Base-by-base conservation (phyloP, 2,113 vertebrate species). In the Heterotilapia buettikoferi region DNA sequence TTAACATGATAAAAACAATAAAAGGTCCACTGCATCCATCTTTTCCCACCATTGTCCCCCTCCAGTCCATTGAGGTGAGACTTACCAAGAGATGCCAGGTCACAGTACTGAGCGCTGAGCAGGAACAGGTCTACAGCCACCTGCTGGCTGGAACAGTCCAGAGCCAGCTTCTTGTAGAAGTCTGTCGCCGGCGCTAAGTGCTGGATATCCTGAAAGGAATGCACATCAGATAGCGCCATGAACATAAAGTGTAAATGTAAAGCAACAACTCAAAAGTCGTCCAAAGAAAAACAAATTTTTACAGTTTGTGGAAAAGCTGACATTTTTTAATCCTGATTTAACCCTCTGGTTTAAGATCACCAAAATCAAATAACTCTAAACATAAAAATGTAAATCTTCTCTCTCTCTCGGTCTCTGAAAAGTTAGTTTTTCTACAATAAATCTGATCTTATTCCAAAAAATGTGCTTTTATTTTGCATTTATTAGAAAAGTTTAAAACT, bases 141-240 rank as follows among this genome's bases (percentile, higher is more conserved):
- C 90, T 99, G 98, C 84, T 99, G 98, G 36, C 98, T 98, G 5
- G 98, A 99, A 93, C 98, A 99, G 94, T 99, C 98, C 95, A 99
- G 97, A 53, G 98, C 98, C 94, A 99, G 93, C 92, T 99, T 99
- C 96, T 99, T 99, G 93, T 99, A 99, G 93, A 99, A 99, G 92
- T 99, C 98, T 85, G 98, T 99, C 0, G 98, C 98, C 63, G 98
- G 98, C 19, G 97, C 97, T 84, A 99, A 95, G 89, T 97, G 96
- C 88, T 98, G 98, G 92, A 99, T 96, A 52, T 99, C 98, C 98
- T 99, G 92, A 68, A 14, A 71, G 9, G 7, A n/a, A 80, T 71
- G 80, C 9, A 57, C 6, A 80, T 5, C 8, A 66, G 4, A 6
- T 12, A 8, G 2, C 1, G 2, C 9, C 7, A n/a, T 73, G 31